Evolutionary conservation across 2,797 vertebrate genomes (phyloP).

Genomic region (Gambelia wislizenii): DNA sequence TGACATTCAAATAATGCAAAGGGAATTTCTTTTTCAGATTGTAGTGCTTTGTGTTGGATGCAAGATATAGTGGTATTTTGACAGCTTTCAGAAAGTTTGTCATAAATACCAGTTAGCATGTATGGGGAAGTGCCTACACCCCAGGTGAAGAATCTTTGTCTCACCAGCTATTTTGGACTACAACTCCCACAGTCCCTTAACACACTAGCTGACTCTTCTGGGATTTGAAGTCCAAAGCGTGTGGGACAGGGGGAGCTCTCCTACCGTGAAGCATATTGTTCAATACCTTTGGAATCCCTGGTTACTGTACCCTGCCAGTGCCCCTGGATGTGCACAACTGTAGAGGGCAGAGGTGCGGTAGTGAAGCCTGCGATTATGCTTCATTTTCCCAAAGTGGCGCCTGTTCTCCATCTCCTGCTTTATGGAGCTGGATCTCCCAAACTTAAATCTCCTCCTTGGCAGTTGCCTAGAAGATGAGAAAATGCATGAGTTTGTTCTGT

Average conservation of each 20-base stretch:
- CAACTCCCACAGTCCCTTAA: neutral
- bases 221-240: neutral
- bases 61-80: neutral
- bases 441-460: neutral
- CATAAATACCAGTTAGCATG: neutral
- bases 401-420: neutral
- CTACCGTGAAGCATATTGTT: neutral
- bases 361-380: constrained; percentile 52
- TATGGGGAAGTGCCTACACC: neutral
- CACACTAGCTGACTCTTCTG: too few species aligned
- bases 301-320: constrained; percentile 51
- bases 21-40: neutral
- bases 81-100: neutral
- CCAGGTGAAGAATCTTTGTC: neutral
- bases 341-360: constrained; percentile 53
- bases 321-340: constrained; percentile 44
- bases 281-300: constrained; percentile 58
- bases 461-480: constrained; percentile 44
- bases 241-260: neutral
- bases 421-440: neutral
- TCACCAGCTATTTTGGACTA: neutral
- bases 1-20: too few species aligned
- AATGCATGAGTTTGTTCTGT: neutral
- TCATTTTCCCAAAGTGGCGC: constrained; percentile 51
- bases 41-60: neutral